Evolutionary conservation across 2,113 vertebrate genomes (phyloP).

Genomic region (Atlantisia rogersi): DNA sequence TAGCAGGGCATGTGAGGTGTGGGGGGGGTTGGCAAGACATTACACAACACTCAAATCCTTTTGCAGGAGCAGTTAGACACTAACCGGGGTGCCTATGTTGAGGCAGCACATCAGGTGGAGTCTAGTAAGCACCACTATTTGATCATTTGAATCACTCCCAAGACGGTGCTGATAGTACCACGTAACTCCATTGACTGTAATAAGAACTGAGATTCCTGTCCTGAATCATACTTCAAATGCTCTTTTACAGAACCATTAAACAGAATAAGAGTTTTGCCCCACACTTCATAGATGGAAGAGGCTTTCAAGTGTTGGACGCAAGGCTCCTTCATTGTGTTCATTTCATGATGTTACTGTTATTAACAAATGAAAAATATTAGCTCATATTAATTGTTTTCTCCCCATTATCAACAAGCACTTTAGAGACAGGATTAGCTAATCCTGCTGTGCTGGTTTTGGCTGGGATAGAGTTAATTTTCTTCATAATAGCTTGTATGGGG

Average conservation of each 20-base stretch:
- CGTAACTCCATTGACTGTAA: background rate
- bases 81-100: background rate
- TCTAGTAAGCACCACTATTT: background rate
- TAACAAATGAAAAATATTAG: background rate
- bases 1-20: fast-evolving
- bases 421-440: background rate
- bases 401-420: background rate
- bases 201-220: background rate
- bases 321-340: background rate
- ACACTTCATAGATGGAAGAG: background rate
- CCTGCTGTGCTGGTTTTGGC: background rate
- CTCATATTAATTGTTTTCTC: background rate
- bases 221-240: background rate
- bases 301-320: background rate
- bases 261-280: background rate
- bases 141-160: background rate
- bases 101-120: background rate
- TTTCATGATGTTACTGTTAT: background rate
- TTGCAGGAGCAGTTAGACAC: background rate
- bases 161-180: background rate
- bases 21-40: background rate
- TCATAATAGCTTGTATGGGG: too few species aligned
- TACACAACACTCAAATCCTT: background rate
- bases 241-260: background rate
- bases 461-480: too few species aligned